Conservation (phyloP, 2,888 invertebrate species). For the Spisula subtruncata region DNA sequence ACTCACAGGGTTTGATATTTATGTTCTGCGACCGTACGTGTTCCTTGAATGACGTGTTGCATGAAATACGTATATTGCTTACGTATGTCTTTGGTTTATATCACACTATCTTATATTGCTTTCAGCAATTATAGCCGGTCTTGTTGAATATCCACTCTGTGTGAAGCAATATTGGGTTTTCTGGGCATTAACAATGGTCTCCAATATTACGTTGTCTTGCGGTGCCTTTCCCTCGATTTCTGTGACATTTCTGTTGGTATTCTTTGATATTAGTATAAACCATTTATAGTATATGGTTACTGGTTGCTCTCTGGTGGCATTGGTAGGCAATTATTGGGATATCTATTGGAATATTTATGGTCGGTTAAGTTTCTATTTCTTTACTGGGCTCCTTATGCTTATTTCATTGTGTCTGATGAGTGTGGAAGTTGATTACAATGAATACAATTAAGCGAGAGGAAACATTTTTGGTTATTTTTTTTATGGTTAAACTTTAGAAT, state of each 20-base stretch:
- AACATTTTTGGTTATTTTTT: no score
- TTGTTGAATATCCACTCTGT: neutral
- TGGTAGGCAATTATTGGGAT: neutral
- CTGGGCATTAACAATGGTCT: neutral
- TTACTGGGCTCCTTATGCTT: neutral
- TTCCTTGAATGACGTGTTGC: no score
- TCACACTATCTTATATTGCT: neutral
- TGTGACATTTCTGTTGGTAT: neutral
- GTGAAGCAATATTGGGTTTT: constrained; percentile 21
- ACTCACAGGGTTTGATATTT: no score
- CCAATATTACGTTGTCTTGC: constrained; percentile 2
- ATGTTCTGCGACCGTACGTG: no score
- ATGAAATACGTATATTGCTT: no score
- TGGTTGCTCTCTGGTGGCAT: neutral
- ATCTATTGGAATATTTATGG: neutral
- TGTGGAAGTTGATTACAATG: neutral
- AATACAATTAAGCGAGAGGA: no score
- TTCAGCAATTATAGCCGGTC: neutral
- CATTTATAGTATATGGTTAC: neutral
- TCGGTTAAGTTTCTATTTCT: neutral
- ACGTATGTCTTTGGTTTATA: neutral
- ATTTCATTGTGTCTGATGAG: neutral
- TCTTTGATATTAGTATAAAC: neutral
- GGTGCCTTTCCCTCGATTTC: neutral
- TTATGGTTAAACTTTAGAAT: no score